A percentile compares a stretch with the other conserved stretches of the same genome.
These are phyloP conservation scores for Dryobotodes eremita DNA, from an alignment of 2,888 invertebrate species.

Conservation along the genomic window DNA sequence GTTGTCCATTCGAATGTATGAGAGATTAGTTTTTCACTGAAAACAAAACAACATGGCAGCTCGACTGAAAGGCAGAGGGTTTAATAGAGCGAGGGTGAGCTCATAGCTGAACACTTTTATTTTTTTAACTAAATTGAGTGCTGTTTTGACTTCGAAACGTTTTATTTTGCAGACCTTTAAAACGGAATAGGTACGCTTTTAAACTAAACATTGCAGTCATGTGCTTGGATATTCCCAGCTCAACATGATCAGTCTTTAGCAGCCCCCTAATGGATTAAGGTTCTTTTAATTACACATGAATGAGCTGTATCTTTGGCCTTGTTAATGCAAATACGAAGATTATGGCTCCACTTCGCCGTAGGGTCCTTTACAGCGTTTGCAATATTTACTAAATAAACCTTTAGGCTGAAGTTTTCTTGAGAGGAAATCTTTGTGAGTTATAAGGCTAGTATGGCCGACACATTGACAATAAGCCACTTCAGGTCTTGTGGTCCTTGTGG, in stretches of 20 bases:
- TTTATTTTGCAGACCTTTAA: constrained; percentile 3
- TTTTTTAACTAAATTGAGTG: constrained; percentile 6
- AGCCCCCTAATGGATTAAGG: not conserved
- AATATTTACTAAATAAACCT: constrained; percentile 3
- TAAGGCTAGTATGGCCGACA: not conserved
- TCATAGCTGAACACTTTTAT: constrained; percentile 12
- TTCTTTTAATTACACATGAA: not conserved
- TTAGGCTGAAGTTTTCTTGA: not conserved
- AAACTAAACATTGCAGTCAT: not conserved
- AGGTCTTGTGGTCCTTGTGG: not conserved
- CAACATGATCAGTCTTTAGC: not conserved
- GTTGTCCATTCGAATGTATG: constrained; percentile 23
- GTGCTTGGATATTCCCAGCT: not conserved
- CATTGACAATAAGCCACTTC: constrained; percentile 12
- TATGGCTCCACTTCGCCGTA: not conserved
- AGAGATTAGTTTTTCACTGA: not conserved
- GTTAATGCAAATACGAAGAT: constrained; percentile 13
- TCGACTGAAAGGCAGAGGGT: constrained; percentile 20
- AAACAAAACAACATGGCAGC: constrained; percentile 6
- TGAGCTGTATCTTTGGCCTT: not conserved
- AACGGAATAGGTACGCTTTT: not conserved
- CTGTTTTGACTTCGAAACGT: constrained; percentile 8
- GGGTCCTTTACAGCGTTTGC: not conserved
- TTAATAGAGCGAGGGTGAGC: constrained; percentile 25
- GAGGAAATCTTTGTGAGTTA: not conserved